A percentile compares a stretch with the other conserved stretches of the same genome.
Evolutionary conservation across 2,113 vertebrate species (phyloP).

Genomic region (Anthoscopus minutus): DNA sequence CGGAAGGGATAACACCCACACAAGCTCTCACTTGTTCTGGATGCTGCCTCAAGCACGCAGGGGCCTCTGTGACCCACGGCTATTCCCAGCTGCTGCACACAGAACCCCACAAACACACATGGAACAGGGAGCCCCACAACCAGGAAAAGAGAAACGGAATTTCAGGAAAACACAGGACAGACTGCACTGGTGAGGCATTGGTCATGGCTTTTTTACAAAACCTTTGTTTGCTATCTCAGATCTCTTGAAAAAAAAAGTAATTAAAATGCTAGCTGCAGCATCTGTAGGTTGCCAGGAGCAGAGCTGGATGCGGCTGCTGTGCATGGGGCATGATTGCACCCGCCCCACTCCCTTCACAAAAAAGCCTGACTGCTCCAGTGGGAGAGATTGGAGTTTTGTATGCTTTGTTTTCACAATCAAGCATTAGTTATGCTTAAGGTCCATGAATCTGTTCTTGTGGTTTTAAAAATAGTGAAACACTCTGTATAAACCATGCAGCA

Average conservation of each 20-base stretch:
- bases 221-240: neutral
- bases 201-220: neutral
- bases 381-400: neutral
- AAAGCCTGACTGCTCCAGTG: neutral
- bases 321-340: neutral
- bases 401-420: neutral
- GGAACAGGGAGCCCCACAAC: neutral
- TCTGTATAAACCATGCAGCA: neutral
- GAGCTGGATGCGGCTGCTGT: neutral
- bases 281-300: neutral
- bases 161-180: neutral
- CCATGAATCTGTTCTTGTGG: neutral
- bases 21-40: neutral
- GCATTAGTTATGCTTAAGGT: neutral
- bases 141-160: neutral
- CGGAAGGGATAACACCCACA: accelerated
- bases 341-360: neutral
- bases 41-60: neutral
- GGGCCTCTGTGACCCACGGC: neutral
- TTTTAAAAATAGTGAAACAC: neutral
- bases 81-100: neutral
- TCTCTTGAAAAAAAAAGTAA: neutral
- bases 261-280: neutral
- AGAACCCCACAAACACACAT: neutral
- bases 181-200: neutral